Evolutionary conservation across 2,797 vertebrate species (phyloP).

Genomic region (Chelidonichthys spinosus): DNA sequence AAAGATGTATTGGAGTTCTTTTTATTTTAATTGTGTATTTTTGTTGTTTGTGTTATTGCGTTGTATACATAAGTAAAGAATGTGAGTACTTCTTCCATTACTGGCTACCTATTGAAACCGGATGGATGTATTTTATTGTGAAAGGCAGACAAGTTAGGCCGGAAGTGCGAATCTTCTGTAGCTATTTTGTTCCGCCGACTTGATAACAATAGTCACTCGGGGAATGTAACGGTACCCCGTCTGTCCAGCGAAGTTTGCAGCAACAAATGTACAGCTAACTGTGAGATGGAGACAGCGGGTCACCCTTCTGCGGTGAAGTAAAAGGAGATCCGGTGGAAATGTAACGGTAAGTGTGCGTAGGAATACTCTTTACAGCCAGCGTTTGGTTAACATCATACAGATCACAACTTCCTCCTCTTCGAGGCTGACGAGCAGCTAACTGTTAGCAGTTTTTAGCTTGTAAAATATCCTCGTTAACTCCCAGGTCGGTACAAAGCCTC

Average conservation of each 20-base stretch:
- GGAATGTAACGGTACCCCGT: slow-evolving; percentile 36
- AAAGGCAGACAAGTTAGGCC: background rate
- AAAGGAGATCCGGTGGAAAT: background rate
- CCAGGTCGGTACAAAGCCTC: background rate
- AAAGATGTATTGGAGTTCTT: background rate
- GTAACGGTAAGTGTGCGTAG: slow-evolving; percentile 42
- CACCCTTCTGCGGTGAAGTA: slow-evolving; percentile 20
- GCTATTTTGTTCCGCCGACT: background rate
- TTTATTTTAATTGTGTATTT: background rate
- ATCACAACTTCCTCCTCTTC: slow-evolving; percentile 68
- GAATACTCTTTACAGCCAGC: background rate
- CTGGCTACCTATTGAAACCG: background rate
- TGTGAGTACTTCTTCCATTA: background rate
- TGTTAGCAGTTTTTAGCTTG: slow-evolving; percentile 55
- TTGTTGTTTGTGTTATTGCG: background rate
- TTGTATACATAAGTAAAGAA: background rate
- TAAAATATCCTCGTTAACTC: slow-evolving; percentile 29
- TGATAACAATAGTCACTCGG: slow-evolving; percentile 37
- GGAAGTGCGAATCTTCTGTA: slow-evolving; percentile 19
- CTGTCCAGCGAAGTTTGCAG: slow-evolving; percentile 68
- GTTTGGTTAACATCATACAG: slow-evolving; percentile 16
- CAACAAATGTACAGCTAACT: slow-evolving; percentile 16
- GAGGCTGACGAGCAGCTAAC: slow-evolving; percentile 56
- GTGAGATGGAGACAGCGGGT: slow-evolving; percentile 20
- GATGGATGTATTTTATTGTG: slow-evolving; percentile 44